Conservation (phyloP, 2,797 vertebrate species). For the Poecilia gillii region DNA sequence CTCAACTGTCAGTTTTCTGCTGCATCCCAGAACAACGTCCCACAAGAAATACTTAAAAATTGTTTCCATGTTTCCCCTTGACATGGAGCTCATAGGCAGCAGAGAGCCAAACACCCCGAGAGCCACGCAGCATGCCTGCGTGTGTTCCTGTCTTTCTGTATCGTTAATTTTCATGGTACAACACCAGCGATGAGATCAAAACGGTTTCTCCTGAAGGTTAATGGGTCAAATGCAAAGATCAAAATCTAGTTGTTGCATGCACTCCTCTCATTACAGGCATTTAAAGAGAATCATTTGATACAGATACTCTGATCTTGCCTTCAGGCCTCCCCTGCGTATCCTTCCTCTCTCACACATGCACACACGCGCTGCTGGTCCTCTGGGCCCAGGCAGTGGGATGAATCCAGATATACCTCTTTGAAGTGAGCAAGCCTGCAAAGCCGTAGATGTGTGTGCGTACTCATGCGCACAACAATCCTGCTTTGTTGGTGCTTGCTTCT, state of each 20-base stretch:
- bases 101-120: neutral
- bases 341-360: slow-evolving; percentile 24
- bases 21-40: neutral
- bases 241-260: slow-evolving; percentile 73
- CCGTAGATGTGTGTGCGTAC: slow-evolving; percentile 10
- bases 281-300: slow-evolving; percentile 78
- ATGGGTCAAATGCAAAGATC: slow-evolving; percentile 78
- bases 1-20: slow-evolving; percentile 31
- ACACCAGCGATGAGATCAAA: slow-evolving; percentile 62
- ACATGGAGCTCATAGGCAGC: slow-evolving; percentile 33
- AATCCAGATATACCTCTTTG: slow-evolving; percentile 75
- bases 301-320: slow-evolving; percentile 77
- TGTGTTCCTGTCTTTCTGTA: slow-evolving; percentile 23
- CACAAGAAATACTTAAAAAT: slow-evolving; percentile 20
- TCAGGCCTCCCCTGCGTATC: slow-evolving; percentile 58
- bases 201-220: slow-evolving; percentile 73
- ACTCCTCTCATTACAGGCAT: slow-evolving; percentile 74
- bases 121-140: slow-evolving; percentile 8
- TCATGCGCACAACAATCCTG: slow-evolving; percentile 8
- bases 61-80: slow-evolving; percentile 34
- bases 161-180: slow-evolving; percentile 64
- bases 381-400: slow-evolving; percentile 56
- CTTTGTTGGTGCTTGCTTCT: slow-evolving; percentile 49
- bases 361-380: slow-evolving; percentile 43
- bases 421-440: slow-evolving; percentile 55